A percentile compares a stretch with the other conserved stretches of the same genome.
phyloP scores from a whole-genome alignment of 2,888 invertebrate species.

The Hydrotaea cyrtoneurina region DNA sequence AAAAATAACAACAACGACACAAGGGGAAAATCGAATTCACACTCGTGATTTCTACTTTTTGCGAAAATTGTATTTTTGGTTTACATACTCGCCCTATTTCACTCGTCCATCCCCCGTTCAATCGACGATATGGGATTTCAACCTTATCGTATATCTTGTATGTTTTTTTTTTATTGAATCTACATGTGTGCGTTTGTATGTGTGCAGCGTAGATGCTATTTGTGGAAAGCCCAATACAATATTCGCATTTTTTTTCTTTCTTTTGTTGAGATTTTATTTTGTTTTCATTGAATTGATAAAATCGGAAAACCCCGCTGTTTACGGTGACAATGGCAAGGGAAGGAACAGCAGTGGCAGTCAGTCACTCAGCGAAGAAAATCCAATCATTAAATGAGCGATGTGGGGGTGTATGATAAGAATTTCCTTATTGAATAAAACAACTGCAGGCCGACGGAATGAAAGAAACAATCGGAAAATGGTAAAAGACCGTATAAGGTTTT shows the following conservation, averaged over 20 bases:
- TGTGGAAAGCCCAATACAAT: constrained; percentile 74
- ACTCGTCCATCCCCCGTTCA: too few species aligned
- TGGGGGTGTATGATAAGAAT: constrained; percentile 53
- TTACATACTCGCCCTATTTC: neutral
- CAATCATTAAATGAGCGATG: constrained; percentile 50
- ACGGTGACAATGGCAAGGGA: neutral
- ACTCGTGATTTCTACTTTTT: neutral
- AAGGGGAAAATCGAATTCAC: neutral
- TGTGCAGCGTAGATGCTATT: neutral
- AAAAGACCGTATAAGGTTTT: neutral
- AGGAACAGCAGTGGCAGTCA: neutral
- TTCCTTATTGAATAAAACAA: constrained; percentile 60
- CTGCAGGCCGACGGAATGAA: constrained; percentile 24
- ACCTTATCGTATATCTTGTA: neutral
- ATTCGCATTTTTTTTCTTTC: constrained; percentile 72
- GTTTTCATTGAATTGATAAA: constrained; percentile 80
- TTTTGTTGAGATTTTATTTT: constrained; percentile 78
- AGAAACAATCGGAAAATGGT: too few species aligned
- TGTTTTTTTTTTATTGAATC: neutral
- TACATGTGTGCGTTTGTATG: too few species aligned
- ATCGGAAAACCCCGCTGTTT: constrained; percentile 71
- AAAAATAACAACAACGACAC: too few species aligned
- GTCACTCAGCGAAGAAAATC: constrained; percentile 33
- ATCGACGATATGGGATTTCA: neutral
- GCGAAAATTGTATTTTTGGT: neutral